Conservation (phyloP, 2,113 vertebrate genomes). For the Odontophorus gujanensis region DNA sequence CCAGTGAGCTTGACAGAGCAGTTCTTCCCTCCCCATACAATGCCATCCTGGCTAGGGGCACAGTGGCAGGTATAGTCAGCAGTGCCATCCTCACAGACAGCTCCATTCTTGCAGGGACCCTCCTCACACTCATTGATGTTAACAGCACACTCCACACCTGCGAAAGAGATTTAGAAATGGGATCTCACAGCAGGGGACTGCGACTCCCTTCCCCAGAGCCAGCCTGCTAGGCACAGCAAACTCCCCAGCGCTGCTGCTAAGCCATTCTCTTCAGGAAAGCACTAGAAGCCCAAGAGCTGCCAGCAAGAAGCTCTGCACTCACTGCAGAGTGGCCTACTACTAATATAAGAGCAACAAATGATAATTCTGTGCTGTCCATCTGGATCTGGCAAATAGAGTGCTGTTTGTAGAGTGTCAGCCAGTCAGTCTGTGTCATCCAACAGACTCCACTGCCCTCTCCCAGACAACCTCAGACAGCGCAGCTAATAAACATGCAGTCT, state of each 20-base stretch:
- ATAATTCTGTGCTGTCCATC: background rate
- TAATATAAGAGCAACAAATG: background rate
- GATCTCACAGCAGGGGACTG: constrained; percentile 1
- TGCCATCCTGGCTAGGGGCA: constrained; percentile 65
- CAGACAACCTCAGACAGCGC: background rate
- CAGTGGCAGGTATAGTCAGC: constrained; percentile 89
- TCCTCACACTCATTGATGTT: constrained; percentile 91
- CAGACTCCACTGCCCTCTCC: background rate
- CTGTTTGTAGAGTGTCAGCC: background rate
- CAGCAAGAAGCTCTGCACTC: background rate
- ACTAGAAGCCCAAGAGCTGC: background rate
- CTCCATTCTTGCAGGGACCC: constrained; percentile 89
- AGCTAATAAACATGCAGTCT: background rate
- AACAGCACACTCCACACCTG: constrained; percentile 87
- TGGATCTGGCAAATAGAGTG: background rate
- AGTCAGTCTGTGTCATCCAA: background rate
- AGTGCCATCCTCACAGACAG: constrained; percentile 83
- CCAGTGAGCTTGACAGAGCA: constrained; percentile 87
- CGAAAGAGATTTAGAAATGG: constrained; percentile 29
- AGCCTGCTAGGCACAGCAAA: background rate
- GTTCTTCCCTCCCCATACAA: constrained; percentile 88
- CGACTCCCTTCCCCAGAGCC: background rate
- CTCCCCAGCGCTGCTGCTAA: background rate
- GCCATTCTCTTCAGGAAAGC: background rate
- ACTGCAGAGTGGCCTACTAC: background rate